Evolutionary conservation across 2,797 vertebrate genomes (phyloP).

Genomic region (Erethizon dorsatum): DNA sequence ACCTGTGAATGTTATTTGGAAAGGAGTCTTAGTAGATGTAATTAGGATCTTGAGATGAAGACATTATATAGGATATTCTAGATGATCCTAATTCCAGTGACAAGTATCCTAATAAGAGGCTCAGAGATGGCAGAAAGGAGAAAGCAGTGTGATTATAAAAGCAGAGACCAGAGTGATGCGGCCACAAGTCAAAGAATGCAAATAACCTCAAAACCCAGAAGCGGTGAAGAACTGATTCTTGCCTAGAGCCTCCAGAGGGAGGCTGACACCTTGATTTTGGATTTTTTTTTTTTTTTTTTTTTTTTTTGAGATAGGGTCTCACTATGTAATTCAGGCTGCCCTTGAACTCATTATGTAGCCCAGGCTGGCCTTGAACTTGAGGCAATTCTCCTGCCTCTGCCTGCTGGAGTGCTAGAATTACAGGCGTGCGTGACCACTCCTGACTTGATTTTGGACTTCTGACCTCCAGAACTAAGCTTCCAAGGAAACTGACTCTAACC

Average conservation of each 20-base stretch:
- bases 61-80: neutral
- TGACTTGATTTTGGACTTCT: neutral
- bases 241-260: neutral
- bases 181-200: neutral
- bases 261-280: neutral
- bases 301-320: neutral
- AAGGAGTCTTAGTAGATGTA: neutral
- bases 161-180: neutral
- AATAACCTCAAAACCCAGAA: neutral
- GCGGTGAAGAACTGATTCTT: neutral
- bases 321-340: neutral
- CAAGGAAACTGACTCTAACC: conserved; percentile 39
- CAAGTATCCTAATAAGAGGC: neutral
- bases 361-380: neutral
- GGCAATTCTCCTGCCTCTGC: neutral
- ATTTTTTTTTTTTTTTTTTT: neutral
- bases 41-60: neutral
- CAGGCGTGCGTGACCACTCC: neutral
- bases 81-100: neutral
- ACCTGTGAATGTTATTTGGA: neutral
- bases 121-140: neutral
- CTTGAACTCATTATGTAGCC: neutral
- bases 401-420: neutral
- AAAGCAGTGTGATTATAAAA: neutral
- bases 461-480: neutral